These are phyloP conservation scores for Drosophila sechellia DNA, from an alignment of 1,140 invertebrate genomes.

Conservation along the genomic window DNA sequence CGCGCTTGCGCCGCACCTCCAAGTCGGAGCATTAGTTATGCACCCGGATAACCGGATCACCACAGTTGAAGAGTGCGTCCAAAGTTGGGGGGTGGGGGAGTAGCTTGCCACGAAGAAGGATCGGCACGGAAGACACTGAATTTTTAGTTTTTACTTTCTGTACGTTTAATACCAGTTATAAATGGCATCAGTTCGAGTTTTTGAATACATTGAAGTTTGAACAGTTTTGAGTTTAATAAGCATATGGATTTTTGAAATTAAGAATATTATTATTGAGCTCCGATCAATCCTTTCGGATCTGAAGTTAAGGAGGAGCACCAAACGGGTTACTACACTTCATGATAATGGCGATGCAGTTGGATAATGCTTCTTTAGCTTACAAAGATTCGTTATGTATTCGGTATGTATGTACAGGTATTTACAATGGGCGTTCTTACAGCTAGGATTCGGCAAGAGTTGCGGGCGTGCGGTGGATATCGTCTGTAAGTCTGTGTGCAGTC, in stretches of 20 bases:
- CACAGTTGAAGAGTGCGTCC: not conserved
- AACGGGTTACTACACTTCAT: too few relatives aligned
- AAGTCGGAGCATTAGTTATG: not conserved
- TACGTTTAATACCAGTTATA: conserved; percentile 5
- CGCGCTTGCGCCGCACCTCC: not conserved
- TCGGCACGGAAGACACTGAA: not conserved
- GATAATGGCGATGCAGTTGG: not conserved
- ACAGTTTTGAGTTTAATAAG: too few relatives aligned
- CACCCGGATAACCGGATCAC: not conserved
- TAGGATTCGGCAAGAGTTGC: conserved; percentile 37
- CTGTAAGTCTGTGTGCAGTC: conserved; percentile 7
- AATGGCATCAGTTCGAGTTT: not conserved
- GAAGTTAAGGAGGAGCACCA: too few relatives aligned
- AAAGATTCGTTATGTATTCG: not conserved
- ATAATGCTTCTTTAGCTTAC: conserved; percentile 19
- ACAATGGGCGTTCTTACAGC: conserved; percentile 44
- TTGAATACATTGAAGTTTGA: too few relatives aligned
- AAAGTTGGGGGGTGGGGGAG: too few relatives aligned
- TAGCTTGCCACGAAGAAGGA: not conserved
- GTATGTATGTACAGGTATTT: conserved; percentile 66
- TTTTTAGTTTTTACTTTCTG: not conserved
- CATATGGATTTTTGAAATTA: too few relatives aligned
- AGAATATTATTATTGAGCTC: too few relatives aligned
- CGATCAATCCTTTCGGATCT: too few relatives aligned
- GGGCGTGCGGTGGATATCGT: conserved; percentile 60